phyloP scores from a whole-genome alignment of 2,888 invertebrate genomes.

The Heliconius sara region DNA sequence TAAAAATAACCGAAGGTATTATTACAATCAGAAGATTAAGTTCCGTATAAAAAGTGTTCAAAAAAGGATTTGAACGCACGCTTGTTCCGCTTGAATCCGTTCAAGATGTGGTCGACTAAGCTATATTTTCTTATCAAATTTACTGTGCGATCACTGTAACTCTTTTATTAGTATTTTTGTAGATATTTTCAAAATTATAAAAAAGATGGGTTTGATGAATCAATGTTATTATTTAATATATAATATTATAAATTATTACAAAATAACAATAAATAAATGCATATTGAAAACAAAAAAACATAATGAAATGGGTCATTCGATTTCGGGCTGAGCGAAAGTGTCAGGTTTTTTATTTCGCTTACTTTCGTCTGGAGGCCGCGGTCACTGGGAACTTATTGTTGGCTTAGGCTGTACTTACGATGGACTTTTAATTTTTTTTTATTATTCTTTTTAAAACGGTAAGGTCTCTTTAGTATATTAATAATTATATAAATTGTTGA shows the following conservation, averaged over 20 bases:
- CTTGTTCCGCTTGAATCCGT: not conserved
- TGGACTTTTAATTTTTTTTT: conserved; percentile 14
- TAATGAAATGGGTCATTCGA: conserved; percentile 69
- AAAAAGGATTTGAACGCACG: not conserved
- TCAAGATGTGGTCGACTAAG: not conserved
- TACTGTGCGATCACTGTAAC: not conserved
- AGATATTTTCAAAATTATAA: too few relatives aligned
- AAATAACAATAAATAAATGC: not conserved
- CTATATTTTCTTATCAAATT: not conserved
- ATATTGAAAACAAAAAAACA: conserved; percentile 32
- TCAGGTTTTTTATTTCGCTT: conserved; percentile 58
- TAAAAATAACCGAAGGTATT: not conserved
- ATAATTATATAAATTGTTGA: not conserved
- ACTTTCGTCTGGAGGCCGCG: conserved; percentile 69
- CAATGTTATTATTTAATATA: not conserved
- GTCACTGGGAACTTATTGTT: conserved; percentile 61
- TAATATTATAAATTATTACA: not conserved
- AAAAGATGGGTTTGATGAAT: not conserved
- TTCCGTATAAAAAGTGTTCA: not conserved
- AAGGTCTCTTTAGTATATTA: not conserved
- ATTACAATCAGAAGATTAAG: not conserved
- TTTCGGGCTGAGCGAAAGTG: conserved; percentile 61
- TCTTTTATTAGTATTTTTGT: not conserved
- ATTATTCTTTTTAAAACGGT: not conserved
- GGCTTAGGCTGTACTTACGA: conserved; percentile 46